phyloP scores from a whole-genome alignment of 2,113 vertebrate species.

The western clawed frog (Xenopus tropicalis) region UCB_Xtro_10.0 CM004452.2:10820001-10820500 shows the following conservation, averaged over 20 bases:
- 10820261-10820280: not conserved
- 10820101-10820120: too few relatives aligned
- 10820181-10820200: too few relatives aligned
- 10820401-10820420: slow-evolving; percentile 61
- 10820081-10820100: too few relatives aligned
- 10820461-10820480: slow-evolving; percentile 21
- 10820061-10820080: too few relatives aligned
- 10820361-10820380: slow-evolving; percentile 98
- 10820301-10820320: slow-evolving; percentile 68
- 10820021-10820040: too few relatives aligned
- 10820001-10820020: too few relatives aligned
- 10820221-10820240: too few relatives aligned
- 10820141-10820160: too few relatives aligned
- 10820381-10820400: slow-evolving; percentile 82
- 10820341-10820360: slow-evolving; percentile 89
- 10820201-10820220: too few relatives aligned
- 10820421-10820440: slow-evolving; percentile 58
- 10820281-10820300: slow-evolving; percentile 33
- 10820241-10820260: not conserved
- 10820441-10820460: slow-evolving; percentile 45
- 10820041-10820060: too few relatives aligned
- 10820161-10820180: too few relatives aligned
- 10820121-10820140: too few relatives aligned
- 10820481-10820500: slow-evolving; percentile 49
- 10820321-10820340: slow-evolving; percentile 86